Conservation (phyloP, 2,113 vertebrate genomes). For the Hemichromis elongatus region DNA sequence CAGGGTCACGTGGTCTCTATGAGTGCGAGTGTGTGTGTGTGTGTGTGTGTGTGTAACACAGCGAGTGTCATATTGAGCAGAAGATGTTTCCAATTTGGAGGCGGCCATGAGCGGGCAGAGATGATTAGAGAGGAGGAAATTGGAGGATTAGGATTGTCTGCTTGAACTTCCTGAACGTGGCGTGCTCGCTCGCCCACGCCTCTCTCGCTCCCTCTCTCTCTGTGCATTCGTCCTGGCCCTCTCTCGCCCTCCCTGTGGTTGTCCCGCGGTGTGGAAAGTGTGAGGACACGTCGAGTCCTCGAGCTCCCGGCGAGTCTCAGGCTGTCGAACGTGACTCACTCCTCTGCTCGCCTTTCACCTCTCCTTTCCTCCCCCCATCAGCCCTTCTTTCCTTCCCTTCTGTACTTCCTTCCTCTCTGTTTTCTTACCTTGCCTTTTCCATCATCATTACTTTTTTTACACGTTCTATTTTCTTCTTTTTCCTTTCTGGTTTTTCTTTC, state of each 20-base stretch:
- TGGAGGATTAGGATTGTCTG: constrained; percentile 98
- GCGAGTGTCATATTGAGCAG: constrained; percentile 42
- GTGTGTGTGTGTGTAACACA: not conserved
- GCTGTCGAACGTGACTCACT: constrained; percentile 55
- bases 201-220: not conserved
- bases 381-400: not conserved
- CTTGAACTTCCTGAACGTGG: constrained; percentile 89
- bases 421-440: not conserved
- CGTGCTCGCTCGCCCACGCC: constrained; percentile 5
- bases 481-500: not conserved
- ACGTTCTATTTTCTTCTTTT: not conserved
- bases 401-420: not conserved
- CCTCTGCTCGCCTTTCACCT: not conserved
- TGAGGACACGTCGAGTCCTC: constrained; percentile 12
- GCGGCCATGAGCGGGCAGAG: constrained; percentile 79
- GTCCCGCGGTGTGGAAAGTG: constrained; percentile 24
- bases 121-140: constrained; percentile 99
- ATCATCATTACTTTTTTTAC: not conserved
- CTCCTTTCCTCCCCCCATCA: not conserved
- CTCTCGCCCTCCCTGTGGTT: not conserved
- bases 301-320: constrained; percentile 26
- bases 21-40: not conserved
- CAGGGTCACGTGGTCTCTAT: not conserved
- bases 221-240: not conserved
- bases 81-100: constrained; percentile 94